A percentile compares a stretch with the other conserved stretches of the same genome.
Conservation (phyloP, 2,888 invertebrate genomes). For the Caenorhabditis sp. region DNA sequence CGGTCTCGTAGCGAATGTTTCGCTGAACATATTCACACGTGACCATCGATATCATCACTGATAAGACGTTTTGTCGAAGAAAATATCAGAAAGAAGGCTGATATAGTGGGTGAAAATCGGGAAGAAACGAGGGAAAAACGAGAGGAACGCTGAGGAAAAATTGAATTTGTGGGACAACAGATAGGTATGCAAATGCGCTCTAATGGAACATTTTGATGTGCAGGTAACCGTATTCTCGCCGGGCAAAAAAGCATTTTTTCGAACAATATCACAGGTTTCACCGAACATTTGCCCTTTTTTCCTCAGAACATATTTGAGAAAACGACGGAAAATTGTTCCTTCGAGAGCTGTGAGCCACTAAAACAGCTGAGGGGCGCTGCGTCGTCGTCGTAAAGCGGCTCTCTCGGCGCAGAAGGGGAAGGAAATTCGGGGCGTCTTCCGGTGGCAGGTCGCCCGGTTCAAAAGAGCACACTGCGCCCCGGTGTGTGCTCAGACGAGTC, state of each 20-base stretch:
- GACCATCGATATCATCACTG: conserved; percentile 1
- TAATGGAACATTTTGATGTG: too few relatives aligned
- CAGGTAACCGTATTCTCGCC: too few relatives aligned
- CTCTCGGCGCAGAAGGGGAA: conserved; percentile 1
- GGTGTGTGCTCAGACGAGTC: conserved; percentile 55
- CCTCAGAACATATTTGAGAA: too few relatives aligned
- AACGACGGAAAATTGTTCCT: neutral
- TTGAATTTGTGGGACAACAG: neutral
- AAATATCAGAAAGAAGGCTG: neutral
- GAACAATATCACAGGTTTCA: neutral
- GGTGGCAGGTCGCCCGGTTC: conserved; percentile 54
- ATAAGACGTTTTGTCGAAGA: neutral
- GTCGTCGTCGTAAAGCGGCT: conserved; percentile 20
- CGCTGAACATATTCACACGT: neutral
- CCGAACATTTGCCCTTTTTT: too few relatives aligned
- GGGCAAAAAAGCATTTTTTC: neutral
- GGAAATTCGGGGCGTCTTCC: conserved; percentile 22
- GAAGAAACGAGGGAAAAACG: too few relatives aligned
- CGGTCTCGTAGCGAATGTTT: conserved; percentile 1
- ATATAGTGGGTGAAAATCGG: too few relatives aligned
- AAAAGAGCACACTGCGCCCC: conserved; percentile 46
- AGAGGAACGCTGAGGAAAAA: neutral
- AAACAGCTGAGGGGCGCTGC: conserved; percentile 7
- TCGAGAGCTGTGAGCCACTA: conserved; percentile 1
- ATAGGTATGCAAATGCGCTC: too few relatives aligned